A percentile compares a stretch with the other conserved stretches of the same genome.
phyloP scores from a whole-genome alignment of 1,140 invertebrate species.

The Cyclina sinensis region DNA sequence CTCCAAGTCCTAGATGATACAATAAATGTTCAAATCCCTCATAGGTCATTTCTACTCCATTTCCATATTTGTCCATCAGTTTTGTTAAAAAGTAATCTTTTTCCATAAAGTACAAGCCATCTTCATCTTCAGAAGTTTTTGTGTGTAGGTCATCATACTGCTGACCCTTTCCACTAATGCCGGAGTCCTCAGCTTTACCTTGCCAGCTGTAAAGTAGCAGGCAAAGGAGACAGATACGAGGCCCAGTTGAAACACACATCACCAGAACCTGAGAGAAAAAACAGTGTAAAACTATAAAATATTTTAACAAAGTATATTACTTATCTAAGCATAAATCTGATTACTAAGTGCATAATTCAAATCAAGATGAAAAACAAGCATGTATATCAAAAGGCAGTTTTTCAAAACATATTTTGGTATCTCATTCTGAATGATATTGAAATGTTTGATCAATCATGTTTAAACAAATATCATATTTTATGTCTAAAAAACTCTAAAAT shows the following conservation, averaged over 20 bases:
- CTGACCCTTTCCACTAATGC: neutral
- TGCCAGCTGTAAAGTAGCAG: conserved; percentile 19
- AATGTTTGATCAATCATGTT: no score
- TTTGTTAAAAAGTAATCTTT: conserved; percentile 41
- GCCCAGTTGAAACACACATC: conserved; percentile 17
- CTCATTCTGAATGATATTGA: no score
- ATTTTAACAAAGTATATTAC: neutral
- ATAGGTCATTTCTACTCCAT: conserved; percentile 33
- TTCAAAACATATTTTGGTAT: no score
- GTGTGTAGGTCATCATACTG: neutral
- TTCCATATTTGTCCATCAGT: conserved; percentile 55
- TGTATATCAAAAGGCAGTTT: no score
- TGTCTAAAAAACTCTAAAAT: no score
- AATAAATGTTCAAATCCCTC: conserved; percentile 57
- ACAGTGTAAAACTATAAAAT: no score
- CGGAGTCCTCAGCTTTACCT: neutral
- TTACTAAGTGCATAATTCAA: neutral
- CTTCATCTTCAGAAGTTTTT: neutral
- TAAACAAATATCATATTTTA: no score
- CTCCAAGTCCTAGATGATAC: conserved; percentile 38
- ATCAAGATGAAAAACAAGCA: no score
- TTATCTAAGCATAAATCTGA: neutral
- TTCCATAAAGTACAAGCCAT: conserved; percentile 15
- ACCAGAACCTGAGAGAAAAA: neutral
- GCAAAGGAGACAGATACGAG: conserved; percentile 28